phyloP scores from a whole-genome alignment of 2,797 vertebrate species.

The Rhodeus uyekii region DNA sequence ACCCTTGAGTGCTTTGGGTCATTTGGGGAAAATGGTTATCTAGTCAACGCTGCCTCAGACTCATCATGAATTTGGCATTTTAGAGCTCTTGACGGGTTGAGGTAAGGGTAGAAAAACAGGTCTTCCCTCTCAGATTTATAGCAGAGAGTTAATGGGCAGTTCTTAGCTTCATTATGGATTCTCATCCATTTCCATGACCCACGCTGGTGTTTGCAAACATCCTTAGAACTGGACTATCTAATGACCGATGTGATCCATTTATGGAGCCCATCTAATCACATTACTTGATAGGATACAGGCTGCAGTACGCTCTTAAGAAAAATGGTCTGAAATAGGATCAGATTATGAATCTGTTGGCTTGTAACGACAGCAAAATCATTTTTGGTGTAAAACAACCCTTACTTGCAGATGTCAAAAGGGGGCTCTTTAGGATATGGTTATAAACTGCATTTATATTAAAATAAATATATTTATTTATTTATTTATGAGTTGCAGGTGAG shows the following conservation, averaged over 20 bases:
- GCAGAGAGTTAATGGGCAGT: slow-evolving; percentile 12
- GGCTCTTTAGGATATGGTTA: background rate
- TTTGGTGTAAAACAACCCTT: background rate
- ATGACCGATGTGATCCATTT: slow-evolving; percentile 20
- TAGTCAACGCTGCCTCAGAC: slow-evolving; percentile 21
- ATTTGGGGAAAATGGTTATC: slow-evolving; percentile 43
- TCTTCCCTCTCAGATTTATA: slow-evolving; percentile 24
- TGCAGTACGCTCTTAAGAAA: background rate
- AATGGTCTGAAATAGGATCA: background rate
- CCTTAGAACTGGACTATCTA: background rate
- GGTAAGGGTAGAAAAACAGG: background rate
- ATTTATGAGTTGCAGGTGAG: background rate
- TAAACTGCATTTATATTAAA: background rate
- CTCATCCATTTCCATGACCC: slow-evolving; percentile 11
- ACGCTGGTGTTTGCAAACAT: background rate
- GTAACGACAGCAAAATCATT: background rate
- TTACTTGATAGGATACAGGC: slow-evolving; percentile 28
- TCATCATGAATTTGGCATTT: slow-evolving; percentile 32
- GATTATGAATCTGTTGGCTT: background rate
- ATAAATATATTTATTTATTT: background rate
- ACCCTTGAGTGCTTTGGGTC: slow-evolving; percentile 53
- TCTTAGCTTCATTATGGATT: slow-evolving; percentile 18
- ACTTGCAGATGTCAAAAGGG: background rate
- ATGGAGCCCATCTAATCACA: slow-evolving; percentile 28
- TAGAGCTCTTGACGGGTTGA: slow-evolving; percentile 41